Evolutionary conservation across 2,888 invertebrate species (phyloP).

Genomic region (Halictus ligatus): DNA sequence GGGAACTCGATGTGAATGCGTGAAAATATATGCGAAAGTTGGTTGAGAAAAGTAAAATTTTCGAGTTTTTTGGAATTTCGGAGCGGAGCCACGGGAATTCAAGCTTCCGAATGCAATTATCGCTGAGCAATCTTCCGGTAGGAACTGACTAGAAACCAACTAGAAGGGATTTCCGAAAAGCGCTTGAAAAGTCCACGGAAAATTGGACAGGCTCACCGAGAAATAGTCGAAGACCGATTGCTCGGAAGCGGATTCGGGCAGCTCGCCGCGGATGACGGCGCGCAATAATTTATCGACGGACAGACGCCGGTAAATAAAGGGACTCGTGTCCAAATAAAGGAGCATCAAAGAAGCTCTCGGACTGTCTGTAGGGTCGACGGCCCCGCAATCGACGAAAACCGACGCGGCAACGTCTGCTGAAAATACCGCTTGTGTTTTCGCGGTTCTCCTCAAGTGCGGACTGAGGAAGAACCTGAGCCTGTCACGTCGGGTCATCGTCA

Average conservation of each 20-base stretch:
- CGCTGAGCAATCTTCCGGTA: neutral
- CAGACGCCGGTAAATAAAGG: conserved; percentile 42
- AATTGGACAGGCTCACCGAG: neutral
- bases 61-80: neutral
- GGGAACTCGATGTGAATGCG: accelerated
- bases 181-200: neutral
- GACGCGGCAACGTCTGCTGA: conserved; percentile 33
- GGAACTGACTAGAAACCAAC: neutral
- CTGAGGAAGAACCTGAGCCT: neutral
- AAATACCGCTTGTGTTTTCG: conserved; percentile 53
- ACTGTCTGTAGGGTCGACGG: conserved; percentile 48
- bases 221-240: neutral
- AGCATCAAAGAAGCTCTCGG: conserved; percentile 43
- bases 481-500: neutral
- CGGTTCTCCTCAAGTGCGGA: neutral
- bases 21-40: neutral
- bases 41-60: neutral
- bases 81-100: neutral
- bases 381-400: conserved; percentile 57
- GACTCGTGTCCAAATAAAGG: conserved; percentile 55
- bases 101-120: neutral
- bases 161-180: neutral
- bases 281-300: conserved; percentile 45
- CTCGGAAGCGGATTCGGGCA: neutral
- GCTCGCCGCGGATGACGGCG: neutral